A percentile compares a stretch with the other conserved stretches of the same genome.
These are phyloP conservation scores for Strongylocentrotus purpuratus DNA, from an alignment of 35 echinoderm and acorn worm genomes.

Conservation along the genomic window DNA sequence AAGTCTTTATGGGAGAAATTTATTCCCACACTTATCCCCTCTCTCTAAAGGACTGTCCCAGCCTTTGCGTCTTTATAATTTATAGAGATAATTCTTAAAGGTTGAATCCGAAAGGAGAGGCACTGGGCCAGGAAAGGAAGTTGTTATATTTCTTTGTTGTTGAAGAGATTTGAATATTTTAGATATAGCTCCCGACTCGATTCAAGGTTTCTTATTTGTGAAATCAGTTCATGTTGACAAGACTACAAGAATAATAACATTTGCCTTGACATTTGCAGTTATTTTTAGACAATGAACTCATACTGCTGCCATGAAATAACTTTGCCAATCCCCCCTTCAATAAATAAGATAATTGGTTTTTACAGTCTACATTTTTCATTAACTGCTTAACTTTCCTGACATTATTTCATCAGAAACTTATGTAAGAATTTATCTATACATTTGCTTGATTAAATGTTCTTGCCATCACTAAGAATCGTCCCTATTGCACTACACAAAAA, in stretches of 20 bases:
- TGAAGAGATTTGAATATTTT: neutral
- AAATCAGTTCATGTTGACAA: neutral
- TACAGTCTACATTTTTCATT: too few species aligned
- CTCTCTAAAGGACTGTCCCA: constrained; percentile 7
- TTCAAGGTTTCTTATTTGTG: neutral
- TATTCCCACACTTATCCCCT: constrained; percentile 16
- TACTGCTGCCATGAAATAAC: too few species aligned
- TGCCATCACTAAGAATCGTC: neutral
- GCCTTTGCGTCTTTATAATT: neutral
- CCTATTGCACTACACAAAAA: neutral
- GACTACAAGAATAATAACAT: too few species aligned
- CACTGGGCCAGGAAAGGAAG: neutral
- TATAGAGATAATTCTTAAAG: neutral
- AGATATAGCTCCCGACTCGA: neutral
- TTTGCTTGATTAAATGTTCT: neutral
- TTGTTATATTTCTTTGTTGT: neutral
- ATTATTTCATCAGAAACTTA: neutral
- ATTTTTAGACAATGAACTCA: too few species aligned
- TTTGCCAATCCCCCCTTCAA: too few species aligned
- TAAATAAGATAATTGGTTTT: too few species aligned
- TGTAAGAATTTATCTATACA: neutral
- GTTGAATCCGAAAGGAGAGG: neutral
- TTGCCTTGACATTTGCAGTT: too few species aligned
- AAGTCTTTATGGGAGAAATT: constrained; percentile 18
- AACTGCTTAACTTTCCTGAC: neutral